Evolutionary conservation across 1,140 invertebrate species (phyloP), one percentile per base, ranked within the genome.

Genomic region (Riptortus pedestris): DNA sequence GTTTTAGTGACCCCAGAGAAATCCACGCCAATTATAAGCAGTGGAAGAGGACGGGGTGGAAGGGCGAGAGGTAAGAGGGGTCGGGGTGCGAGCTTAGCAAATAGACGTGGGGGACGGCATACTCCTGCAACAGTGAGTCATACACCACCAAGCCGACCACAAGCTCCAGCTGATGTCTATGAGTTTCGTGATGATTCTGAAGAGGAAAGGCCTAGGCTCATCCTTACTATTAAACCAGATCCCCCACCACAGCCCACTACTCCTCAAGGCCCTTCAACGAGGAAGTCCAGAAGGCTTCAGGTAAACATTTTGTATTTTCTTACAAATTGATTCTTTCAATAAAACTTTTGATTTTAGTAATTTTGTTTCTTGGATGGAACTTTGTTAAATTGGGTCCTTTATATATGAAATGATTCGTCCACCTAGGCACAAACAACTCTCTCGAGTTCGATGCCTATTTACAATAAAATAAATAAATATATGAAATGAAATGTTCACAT

Each of bases 171-270:
- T 0, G 88, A 91, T 71, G 82, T 91, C 2, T 91, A 91, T 68
- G 88, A 91, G 72, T 91, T 90, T 71, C 84, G 87, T 68, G 88
- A 91, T 70, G 88, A 90, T 71, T 86, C 86, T 27, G 86, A 86
- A 55, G 87, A 90, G 69, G 85, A 71, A 76, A 75, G 87, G 48
- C 88, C 87, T 0, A 77, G 87, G 43, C 74, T 90, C 2, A 88
- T 90, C 64, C 76, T 90, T 1, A 90, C 87, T 0, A 90, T 90
- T 47, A 90, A 90, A 20, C 61, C 63, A n/a, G 66, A 68, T 14
- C 62, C 66, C 16, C 81, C 82, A 0, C 47, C 59, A 14, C 47
- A 62, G 16, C 64, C 64, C 27, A 47, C 68, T 48, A 62, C 67
- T 33, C 43, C 9, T 38, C 55, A 79, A 1, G 69, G 33, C 52